Percentiles rank a stretch among this genome's conserved stretches.
phyloP scores from a whole-genome alignment of 1,140 invertebrate genomes.

The Plectus sambesii region DNA sequence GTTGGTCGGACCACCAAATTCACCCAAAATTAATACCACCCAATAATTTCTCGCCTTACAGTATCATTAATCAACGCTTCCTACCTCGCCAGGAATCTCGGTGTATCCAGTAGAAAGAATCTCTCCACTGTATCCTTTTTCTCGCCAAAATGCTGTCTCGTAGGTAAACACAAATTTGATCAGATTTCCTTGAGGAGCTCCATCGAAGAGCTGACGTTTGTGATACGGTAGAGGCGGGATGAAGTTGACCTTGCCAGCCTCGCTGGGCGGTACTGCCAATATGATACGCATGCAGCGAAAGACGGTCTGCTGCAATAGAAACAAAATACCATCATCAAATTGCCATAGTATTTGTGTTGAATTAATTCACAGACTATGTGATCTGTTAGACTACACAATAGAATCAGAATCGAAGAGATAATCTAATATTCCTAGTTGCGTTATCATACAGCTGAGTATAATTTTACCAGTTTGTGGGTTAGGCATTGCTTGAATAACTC shows the following conservation, averaged over 20 bases:
- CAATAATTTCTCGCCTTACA: no score
- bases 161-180: conserved; percentile 23
- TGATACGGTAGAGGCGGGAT: conserved; percentile 4
- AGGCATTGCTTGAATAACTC: no score
- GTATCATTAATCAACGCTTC: conserved; percentile 2
- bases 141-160: conserved; percentile 19
- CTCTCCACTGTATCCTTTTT: conserved; percentile 19
- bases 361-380: no score
- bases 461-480: no score
- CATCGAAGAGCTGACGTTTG: conserved; percentile 14
- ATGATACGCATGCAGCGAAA: conserved; percentile 16
- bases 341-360: no score
- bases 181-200: conserved; percentile 11
- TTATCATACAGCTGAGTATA: no score
- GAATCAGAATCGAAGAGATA: no score
- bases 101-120: conserved; percentile 16
- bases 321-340: no score
- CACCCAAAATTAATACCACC: no score
- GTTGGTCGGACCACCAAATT: no score
- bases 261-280: conserved; percentile 19
- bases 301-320: conserved; percentile 9
- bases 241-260: conserved; percentile 10
- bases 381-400: no score
- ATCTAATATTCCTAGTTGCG: no score
- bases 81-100: conserved; percentile 11